Evolutionary conservation across 2,888 invertebrate genomes (phyloP).

Genomic region (Papilio protenor): DNA sequence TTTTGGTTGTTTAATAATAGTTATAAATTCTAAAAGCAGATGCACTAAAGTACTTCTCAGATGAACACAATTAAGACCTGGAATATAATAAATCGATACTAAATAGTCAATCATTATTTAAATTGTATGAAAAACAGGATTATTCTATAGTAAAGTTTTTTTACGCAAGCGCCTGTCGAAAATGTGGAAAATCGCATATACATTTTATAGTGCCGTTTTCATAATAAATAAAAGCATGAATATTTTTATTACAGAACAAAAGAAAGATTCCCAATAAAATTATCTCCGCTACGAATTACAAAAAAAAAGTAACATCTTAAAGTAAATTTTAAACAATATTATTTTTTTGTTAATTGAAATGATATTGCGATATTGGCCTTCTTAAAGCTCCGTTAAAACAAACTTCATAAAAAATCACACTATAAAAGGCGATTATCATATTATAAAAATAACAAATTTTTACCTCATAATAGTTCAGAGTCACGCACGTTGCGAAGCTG

Average conservation of each 20-base stretch:
- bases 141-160: not conserved
- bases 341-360: not conserved
- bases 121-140: no score
- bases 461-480: slow-evolving; percentile 2
- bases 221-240: not conserved
- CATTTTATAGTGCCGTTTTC: not conserved
- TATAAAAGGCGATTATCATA: slow-evolving; percentile 10
- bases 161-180: slow-evolving; percentile 1
- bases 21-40: no score
- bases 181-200: not conserved
- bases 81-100: not conserved
- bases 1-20: no score
- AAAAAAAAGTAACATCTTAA: no score
- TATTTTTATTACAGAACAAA: not conserved
- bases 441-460: slow-evolving; percentile 19
- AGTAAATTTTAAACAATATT: no score
- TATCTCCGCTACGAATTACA: not conserved
- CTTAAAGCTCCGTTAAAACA: not conserved
- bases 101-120: not conserved
- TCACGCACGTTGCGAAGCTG: not conserved
- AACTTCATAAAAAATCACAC: not conserved
- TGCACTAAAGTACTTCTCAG: not conserved
- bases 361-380: not conserved
- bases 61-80: not conserved
- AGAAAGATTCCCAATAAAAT: not conserved